Conservation (phyloP, 2,888 invertebrate genomes). For the Cephonodes hylas region DNA sequence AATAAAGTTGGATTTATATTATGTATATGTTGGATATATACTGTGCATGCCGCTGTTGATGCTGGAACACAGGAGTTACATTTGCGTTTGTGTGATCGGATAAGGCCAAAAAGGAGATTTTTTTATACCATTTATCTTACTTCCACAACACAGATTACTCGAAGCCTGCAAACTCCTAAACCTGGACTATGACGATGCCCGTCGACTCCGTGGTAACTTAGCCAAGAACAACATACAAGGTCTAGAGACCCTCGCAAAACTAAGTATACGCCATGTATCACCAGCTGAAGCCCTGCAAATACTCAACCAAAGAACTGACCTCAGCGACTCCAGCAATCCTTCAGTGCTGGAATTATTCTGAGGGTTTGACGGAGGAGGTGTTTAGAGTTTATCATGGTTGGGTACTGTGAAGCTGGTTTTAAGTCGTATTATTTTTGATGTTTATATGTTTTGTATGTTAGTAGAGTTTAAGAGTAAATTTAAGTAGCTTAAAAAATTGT, state of each 20-base stretch:
- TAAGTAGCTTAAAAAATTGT: too few relatives aligned
- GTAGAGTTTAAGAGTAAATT: too few relatives aligned
- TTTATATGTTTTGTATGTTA: too few relatives aligned
- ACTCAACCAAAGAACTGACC: constrained; percentile 69
- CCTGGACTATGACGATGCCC: constrained; percentile 88
- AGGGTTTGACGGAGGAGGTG: constrained; percentile 57
- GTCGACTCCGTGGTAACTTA: constrained; percentile 86
- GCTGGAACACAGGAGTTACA: not conserved
- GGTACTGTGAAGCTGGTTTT: not conserved
- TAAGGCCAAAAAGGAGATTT: too few relatives aligned
- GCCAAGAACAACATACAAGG: constrained; percentile 33
- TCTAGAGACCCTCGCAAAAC: constrained; percentile 27
- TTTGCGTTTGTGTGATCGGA: not conserved
- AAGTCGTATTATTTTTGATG: not conserved
- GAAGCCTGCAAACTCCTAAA: constrained; percentile 89
- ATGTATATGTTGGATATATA: not conserved
- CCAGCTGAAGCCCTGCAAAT: constrained; percentile 49
- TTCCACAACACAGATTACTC: constrained; percentile 79
- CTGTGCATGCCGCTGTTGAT: not conserved
- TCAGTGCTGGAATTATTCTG: constrained; percentile 72
- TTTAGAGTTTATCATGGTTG: constrained; percentile 31
- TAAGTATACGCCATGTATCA: constrained; percentile 39
- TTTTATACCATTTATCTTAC: too few relatives aligned
- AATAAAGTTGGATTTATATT: not conserved
- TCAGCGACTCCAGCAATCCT: constrained; percentile 48